Conservation (phyloP, 2,797 vertebrate genomes). For the Myotis findleyi region DNA sequence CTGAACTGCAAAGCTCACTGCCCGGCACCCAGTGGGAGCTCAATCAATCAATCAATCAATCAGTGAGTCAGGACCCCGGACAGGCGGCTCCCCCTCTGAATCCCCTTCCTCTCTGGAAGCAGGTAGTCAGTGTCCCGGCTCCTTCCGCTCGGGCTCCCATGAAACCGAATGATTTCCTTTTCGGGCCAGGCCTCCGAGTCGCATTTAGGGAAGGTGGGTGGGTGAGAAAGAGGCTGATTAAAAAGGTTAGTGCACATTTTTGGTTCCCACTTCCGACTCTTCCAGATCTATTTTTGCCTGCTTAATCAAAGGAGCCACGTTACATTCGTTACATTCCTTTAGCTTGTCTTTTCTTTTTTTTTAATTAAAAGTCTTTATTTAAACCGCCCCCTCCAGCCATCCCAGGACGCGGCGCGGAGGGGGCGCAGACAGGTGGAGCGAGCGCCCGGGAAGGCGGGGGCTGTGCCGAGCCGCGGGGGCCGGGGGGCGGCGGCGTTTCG, state of each 20-base stretch:
- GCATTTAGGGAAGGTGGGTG: constrained; percentile 44
- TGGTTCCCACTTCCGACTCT: constrained; percentile 70
- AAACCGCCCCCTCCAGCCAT: constrained; percentile 67
- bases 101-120: background rate
- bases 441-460: background rate
- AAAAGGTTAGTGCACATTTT: constrained; percentile 71
- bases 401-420: constrained; percentile 40
- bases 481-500: background rate
- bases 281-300: constrained; percentile 63
- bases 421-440: constrained; percentile 53
- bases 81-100: background rate
- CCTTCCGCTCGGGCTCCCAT: background rate
- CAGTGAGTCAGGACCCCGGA: background rate
- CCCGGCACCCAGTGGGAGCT: background rate
- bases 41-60: no score
- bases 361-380: background rate
- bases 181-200: constrained; percentile 14
- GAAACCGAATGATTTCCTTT: background rate
- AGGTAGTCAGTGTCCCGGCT: background rate
- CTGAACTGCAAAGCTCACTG: background rate
- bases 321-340: constrained; percentile 3
- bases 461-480: background rate
- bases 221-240: constrained; percentile 17
- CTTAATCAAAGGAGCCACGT: constrained; percentile 64
- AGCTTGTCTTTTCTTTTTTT: background rate